A percentile compares a stretch with the other conserved stretches of the same genome.
Conservation (phyloP, 2,797 vertebrate genomes). For the Antrozous pallidus region DNA sequence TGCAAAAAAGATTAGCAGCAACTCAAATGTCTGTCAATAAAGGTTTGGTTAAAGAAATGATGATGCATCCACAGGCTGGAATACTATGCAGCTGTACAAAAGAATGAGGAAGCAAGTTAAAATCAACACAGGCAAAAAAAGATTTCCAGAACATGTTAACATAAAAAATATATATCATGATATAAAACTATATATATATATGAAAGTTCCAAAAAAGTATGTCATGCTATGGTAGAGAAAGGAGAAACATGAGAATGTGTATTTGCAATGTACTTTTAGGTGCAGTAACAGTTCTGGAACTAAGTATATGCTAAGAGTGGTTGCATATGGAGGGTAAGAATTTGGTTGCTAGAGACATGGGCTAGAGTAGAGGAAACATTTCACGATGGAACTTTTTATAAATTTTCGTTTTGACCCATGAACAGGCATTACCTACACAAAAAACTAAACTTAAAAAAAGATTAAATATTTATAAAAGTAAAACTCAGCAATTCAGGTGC, state of each 20-base stretch:
- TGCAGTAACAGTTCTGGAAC: not conserved
- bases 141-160: not conserved
- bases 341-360: not conserved
- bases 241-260: not conserved
- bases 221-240: not conserved
- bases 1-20: not conserved
- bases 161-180: not conserved
- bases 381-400: not conserved
- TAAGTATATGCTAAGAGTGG: not conserved
- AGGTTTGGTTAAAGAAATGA: not conserved
- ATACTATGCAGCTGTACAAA: not conserved
- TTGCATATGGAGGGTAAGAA: not conserved
- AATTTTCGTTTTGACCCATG: constrained; percentile 1
- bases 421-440: not conserved
- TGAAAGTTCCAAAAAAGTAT: not conserved
- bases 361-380: not conserved
- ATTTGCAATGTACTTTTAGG: not conserved
- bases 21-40: not conserved
- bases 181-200: too few relatives aligned
- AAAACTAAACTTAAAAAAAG: not conserved
- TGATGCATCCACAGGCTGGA: not conserved
- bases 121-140: not conserved
- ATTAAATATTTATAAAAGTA: not conserved
- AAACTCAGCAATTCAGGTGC: not conserved
- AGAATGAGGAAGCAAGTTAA: not conserved